phyloP scores from a whole-genome alignment of 1,140 invertebrate species.

The Potamilus streckersoni region DNA sequence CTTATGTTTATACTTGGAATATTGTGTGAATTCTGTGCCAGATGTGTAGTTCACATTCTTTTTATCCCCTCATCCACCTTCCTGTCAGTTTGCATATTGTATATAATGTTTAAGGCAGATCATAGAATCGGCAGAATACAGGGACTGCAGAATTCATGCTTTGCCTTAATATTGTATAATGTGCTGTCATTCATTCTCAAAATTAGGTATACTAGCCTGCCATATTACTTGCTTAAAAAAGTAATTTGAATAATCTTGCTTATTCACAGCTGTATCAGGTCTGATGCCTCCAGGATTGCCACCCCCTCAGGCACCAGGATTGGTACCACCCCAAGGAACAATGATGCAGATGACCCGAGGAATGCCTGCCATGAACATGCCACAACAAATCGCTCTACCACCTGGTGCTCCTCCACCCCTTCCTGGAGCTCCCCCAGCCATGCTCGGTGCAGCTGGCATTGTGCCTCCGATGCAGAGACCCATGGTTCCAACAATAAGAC shows the following conservation, averaged over 20 bases:
- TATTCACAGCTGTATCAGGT: slow-evolving; percentile 8
- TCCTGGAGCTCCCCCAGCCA: slow-evolving; percentile 71
- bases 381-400: slow-evolving; percentile 48
- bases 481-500: slow-evolving; percentile 42
- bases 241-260: background rate
- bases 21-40: too few relatives aligned
- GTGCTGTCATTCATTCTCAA: background rate
- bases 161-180: background rate
- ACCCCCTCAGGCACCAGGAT: slow-evolving; percentile 17
- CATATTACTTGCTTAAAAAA: background rate
- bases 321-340: slow-evolving; percentile 49
- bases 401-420: slow-evolving; percentile 76
- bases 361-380: slow-evolving; percentile 38
- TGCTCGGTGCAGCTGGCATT: slow-evolving; percentile 61
- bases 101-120: background rate
- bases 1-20: too few relatives aligned
- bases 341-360: slow-evolving; percentile 50
- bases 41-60: too few relatives aligned
- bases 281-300: slow-evolving; percentile 44
- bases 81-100: background rate
- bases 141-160: background rate
- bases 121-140: background rate
- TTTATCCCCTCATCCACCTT: too few relatives aligned
- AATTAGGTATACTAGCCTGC: background rate
- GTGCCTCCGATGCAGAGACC: slow-evolving; percentile 52